phyloP scores from a whole-genome alignment of 2,888 invertebrate genomes.

The Seira sanloemensis region DNA sequence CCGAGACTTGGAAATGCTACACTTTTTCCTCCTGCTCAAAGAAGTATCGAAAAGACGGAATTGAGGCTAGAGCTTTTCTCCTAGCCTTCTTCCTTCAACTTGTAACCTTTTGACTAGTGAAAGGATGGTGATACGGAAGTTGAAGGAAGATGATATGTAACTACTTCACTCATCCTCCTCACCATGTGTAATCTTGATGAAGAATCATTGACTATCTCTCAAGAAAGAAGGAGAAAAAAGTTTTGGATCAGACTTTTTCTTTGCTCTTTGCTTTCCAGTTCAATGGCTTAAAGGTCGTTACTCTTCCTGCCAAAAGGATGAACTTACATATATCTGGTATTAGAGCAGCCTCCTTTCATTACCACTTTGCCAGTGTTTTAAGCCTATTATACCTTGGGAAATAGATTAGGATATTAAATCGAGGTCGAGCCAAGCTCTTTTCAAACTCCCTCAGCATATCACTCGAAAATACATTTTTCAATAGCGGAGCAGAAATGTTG shows the following conservation, averaged over 20 bases:
- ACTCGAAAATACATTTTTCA: background rate
- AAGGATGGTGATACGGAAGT: background rate
- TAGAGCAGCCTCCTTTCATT: slow-evolving; percentile 56
- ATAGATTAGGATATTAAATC: background rate
- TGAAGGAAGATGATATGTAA: slow-evolving; percentile 58
- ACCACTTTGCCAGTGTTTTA: slow-evolving; percentile 39
- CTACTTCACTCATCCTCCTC: slow-evolving; percentile 61
- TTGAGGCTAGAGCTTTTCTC: no score
- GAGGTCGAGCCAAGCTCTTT: background rate
- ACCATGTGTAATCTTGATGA: slow-evolving; percentile 64
- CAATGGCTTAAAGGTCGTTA: slow-evolving; percentile 66
- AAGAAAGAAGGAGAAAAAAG: slow-evolving; percentile 33
- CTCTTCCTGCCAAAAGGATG: slow-evolving; percentile 57
- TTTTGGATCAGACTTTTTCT: slow-evolving; percentile 56
- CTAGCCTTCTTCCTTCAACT: no score
- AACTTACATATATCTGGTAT: slow-evolving; percentile 35
- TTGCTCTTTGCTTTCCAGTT: slow-evolving; percentile 54
- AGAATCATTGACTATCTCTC: slow-evolving; percentile 62
- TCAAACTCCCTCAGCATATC: background rate
- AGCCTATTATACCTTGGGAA: background rate
- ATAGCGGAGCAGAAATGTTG: background rate
- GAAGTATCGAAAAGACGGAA: no score
- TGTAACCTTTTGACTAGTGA: no score
- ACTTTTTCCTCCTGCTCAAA: no score
- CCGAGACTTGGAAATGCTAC: no score